Base-by-base conservation (phyloP, 1,140 invertebrate species). In the Mya arenaria region DNA sequence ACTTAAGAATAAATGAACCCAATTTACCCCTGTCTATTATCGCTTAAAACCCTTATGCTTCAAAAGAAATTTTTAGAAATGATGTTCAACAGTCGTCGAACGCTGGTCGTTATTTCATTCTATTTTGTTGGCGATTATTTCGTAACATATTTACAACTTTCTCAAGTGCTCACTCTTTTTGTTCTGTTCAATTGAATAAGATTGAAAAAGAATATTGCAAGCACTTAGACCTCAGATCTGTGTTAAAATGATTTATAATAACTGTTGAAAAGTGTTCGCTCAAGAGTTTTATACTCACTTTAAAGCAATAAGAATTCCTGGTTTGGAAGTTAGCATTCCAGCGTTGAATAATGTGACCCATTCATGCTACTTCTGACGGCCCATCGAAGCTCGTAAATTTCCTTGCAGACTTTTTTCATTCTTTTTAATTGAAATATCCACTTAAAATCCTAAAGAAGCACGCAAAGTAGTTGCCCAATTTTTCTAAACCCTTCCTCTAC, bases 1-100 rank as follows among this genome's bases (percentile, higher is more conserved):
- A 37, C 28, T 28, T 36, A 60, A 74, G 52, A 74, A 74, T 74
- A 74, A 39, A 60, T 56, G 71, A 74, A 74, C 71, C n/a, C 28
- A 60, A 58, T 39, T 41, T 74, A 74, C 71, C 71, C 41, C 52
- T 23, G 17, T 8, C 48, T 23, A 52, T 52, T 52, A 52, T 52
- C 48, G 48, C 25, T 23, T 17, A 52, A 10, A 52, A 8, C 48
- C 17, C 48, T 52, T 10, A 23, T n/a, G 48, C 48, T 52, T 52
- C 48, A 52, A 52, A 52, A 52, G 48, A 52, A 52, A 52, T 17
- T n/a, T 17, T 52, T 52, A 17, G 25, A 52, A 52, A 52, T 52
- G 48, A 52, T 52, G 48, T 52, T 52, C 48, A 23, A 52, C 19
- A 52, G 48, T 52, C 48, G 25, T 52, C 25, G 48, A 52, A 52